phyloP scores from a whole-genome alignment of 2,797 vertebrate species.

The Clarias pachynema region DNA sequence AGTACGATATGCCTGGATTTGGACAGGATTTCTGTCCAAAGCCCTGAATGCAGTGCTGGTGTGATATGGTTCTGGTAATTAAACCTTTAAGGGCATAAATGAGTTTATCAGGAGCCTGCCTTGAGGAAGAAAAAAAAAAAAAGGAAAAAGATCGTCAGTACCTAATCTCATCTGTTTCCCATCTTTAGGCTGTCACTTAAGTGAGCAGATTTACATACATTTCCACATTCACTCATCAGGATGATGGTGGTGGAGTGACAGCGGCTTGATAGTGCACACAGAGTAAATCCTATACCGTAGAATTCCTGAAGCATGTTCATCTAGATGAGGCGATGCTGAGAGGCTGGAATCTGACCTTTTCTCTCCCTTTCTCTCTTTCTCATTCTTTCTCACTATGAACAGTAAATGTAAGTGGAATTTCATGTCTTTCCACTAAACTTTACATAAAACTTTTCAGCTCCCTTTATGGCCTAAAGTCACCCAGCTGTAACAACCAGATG shows the following conservation, averaged over 20 bases:
- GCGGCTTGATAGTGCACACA: constrained; percentile 43
- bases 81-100: constrained; percentile 63
- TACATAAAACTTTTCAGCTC: background rate
- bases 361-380: background rate
- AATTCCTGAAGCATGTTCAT: constrained; percentile 14
- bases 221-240: constrained; percentile 54
- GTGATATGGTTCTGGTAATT: constrained; percentile 59
- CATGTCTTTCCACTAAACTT: background rate
- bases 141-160: constrained; percentile 48
- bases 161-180: constrained; percentile 63
- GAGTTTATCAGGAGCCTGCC: constrained; percentile 58
- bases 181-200: constrained; percentile 61
- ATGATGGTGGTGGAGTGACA: constrained; percentile 45
- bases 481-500: background rate
- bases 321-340: background rate
- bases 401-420: background rate
- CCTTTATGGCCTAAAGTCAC: background rate
- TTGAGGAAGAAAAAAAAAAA: background rate
- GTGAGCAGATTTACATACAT: constrained; percentile 62
- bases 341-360: background rate
- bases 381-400: background rate
- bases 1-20: constrained; percentile 49
- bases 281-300: constrained; percentile 40
- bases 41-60: constrained; percentile 50
- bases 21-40: constrained; percentile 55